These are phyloP conservation scores for Nowickia ferox DNA, from an alignment of 2,888 invertebrate genomes.

Conservation along the genomic window DNA sequence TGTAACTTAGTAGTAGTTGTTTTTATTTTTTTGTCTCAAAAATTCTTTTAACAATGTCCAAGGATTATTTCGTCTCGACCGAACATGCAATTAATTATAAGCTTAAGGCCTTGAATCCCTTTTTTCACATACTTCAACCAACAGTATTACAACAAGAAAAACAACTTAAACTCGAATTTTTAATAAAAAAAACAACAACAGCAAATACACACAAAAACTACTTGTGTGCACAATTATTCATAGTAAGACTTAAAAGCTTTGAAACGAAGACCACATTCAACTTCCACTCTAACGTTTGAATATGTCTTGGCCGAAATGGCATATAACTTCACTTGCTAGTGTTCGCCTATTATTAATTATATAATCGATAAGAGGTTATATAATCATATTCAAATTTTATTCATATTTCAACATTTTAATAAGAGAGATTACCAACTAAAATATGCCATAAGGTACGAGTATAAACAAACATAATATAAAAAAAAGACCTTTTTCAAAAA, in stretches of 20 bases:
- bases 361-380: constrained; percentile 4
- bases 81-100: constrained; percentile 83
- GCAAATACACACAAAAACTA: constrained; percentile 5
- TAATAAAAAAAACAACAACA: constrained; percentile 41
- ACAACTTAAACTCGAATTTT: constrained; percentile 36
- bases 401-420: no score
- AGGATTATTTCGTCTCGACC: constrained; percentile 83
- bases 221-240: constrained; percentile 3
- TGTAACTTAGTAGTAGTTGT: constrained; percentile 25
- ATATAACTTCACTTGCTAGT: constrained; percentile 15
- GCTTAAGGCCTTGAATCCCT: constrained; percentile 82
- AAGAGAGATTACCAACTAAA: no score
- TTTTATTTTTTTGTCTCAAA: constrained; percentile 10
- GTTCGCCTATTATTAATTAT: not conserved
- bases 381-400: not conserved
- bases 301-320: constrained; percentile 52
- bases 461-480: no score
- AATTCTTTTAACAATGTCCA: constrained; percentile 74
- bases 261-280: constrained; percentile 48
- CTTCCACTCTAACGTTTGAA: not conserved
- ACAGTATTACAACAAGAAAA: constrained; percentile 70
- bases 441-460: no score
- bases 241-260: constrained; percentile 39
- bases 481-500: no score
- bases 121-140: constrained; percentile 72